Percentiles rank a stretch among this genome's conserved stretches.
Evolutionary conservation across 2,888 invertebrate species (phyloP).

Genomic region (Byasa hedistus): DNA sequence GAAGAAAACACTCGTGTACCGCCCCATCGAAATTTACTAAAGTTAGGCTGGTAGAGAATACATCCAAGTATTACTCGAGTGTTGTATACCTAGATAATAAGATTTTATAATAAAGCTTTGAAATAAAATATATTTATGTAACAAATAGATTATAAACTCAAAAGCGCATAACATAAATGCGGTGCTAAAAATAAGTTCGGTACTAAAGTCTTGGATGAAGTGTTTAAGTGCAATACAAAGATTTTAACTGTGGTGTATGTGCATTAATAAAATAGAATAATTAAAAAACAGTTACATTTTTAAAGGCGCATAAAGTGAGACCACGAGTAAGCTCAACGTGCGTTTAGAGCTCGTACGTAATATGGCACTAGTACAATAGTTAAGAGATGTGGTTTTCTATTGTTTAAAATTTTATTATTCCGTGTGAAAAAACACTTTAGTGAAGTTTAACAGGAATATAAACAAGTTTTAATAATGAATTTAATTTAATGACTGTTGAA

Average conservation of each 20-base stretch:
- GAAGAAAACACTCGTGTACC: no score
- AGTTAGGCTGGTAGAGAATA: no score
- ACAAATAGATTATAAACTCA: no score
- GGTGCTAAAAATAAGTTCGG: no score
- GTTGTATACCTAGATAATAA: no score
- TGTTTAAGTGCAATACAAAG: no score
- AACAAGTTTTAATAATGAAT: neutral
- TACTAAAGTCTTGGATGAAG: no score
- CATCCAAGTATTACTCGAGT: no score
- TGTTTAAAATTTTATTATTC: neutral
- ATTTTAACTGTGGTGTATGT: neutral
- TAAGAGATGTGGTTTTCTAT: neutral
- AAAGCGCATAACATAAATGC: no score
- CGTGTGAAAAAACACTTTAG: neutral
- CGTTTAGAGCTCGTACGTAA: conserved; percentile 1
- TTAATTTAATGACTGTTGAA: neutral
- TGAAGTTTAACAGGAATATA: neutral
- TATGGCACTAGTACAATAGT: neutral
- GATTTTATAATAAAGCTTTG: no score
- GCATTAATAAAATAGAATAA: neutral
- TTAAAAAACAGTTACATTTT: neutral
- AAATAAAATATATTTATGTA: no score
- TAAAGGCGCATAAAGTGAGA: neutral
- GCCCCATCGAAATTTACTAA: no score
- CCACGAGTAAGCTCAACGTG: neutral